phyloP scores from a whole-genome alignment of 2,113 vertebrate genomes.

The Lontra canadensis region DNA sequence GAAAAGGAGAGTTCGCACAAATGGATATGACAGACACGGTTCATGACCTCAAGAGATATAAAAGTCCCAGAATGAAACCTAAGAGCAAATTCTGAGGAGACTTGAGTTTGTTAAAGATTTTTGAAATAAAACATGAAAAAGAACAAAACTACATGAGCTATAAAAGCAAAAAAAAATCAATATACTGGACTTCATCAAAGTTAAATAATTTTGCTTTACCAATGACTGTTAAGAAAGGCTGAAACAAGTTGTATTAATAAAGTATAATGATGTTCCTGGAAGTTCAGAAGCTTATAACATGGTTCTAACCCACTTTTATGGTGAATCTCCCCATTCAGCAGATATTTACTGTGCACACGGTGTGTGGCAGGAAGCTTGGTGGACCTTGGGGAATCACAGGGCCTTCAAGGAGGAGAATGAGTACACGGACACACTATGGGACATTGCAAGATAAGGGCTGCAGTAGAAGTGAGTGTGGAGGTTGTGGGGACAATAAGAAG shows the following conservation, averaged over 20 bases:
- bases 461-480: background rate
- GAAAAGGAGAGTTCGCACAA: background rate
- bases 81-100: background rate
- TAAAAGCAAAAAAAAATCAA: background rate
- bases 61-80: background rate
- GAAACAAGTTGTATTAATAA: background rate
- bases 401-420: background rate
- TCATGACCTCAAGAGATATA: background rate
- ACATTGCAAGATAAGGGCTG: rapidly evolving
- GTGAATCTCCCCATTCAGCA: background rate
- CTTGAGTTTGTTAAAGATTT: background rate
- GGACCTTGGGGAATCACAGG: background rate
- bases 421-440: rapidly evolving
- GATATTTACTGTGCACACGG: background rate
- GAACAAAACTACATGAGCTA: background rate
- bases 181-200: background rate
- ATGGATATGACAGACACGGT: background rate
- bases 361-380: background rate
- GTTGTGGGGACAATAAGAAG: background rate
- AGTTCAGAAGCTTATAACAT: background rate
- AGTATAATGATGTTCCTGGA: background rate
- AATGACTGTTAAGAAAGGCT: background rate
- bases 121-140: background rate
- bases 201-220: slow-evolving; percentile 1
- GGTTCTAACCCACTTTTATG: background rate